Base-by-base conservation (phyloP, 2,113 vertebrate species). In the Pelodiscus sinensis region DNA sequence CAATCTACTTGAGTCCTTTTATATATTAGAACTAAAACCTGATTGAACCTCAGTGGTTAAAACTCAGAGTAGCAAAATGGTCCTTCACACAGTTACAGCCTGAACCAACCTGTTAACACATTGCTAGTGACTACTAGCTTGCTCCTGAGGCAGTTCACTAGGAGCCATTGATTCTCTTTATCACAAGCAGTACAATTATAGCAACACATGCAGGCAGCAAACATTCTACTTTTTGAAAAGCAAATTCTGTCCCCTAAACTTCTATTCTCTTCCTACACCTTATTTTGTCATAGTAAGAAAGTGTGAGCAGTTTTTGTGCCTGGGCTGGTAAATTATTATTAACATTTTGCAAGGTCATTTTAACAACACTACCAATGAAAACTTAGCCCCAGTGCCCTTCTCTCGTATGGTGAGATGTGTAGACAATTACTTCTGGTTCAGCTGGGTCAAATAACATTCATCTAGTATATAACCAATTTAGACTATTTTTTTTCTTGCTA, bases 101-200 rank as follows among this genome's bases (percentile, higher is more conserved):
- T 0, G 0, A 90, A 52, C 78, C 0, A 89, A 52, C 81, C 50
- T 2, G 51, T 78, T 57, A 84, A 82, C 44, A 0, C 6, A 2
- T 52, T 68, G 54, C 79, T 62, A 84, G 85, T 1, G 3, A 29
- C 77, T 83, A 73, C 57, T 4, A 60, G 54, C 27, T 55, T 55
- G 44, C 84, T 85, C 57, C 1, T 18, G 81, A 89, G 89, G 62
- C 80, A 57, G 50, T 65, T 44, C 1, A 0, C 35, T 84, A 91
- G 62, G 27, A 93, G 71, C 81, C 58, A 83, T 9, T 95, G 90
- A 95, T 95, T 93, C 93, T 95, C 96, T 96, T 96, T 92, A 84
- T 65, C 73, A 79, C 85, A 94, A 95, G 86, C 86, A 87, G 21
- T 88, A 75, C 35, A 25, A 13, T 22, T 50, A 44, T 25, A 75